phyloP scores from a whole-genome alignment of 1,140 invertebrate genomes.

The Leptestheria dahalacensis region DNA sequence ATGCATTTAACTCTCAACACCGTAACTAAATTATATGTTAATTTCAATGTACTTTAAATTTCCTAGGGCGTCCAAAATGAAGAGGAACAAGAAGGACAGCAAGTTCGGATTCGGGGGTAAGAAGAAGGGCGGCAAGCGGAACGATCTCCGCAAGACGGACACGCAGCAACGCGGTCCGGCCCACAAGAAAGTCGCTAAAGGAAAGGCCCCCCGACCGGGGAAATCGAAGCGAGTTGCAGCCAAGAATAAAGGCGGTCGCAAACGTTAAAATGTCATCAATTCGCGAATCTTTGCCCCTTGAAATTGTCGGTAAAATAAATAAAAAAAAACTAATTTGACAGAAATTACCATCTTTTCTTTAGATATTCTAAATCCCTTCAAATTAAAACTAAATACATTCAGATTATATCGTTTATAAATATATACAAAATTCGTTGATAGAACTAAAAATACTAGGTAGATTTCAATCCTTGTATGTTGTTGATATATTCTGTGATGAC shows the following conservation, averaged over 20 bases:
- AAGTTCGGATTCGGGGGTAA: constrained; percentile 94
- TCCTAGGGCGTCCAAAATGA: constrained; percentile 3
- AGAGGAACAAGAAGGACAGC: constrained; percentile 52
- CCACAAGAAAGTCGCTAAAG: neutral
- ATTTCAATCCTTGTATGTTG: too few species aligned
- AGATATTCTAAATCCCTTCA: too few species aligned
- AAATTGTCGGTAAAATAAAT: neutral
- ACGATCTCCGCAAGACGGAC: constrained; percentile 29
- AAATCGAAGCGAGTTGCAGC: neutral
- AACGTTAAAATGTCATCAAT: constrained; percentile 1
- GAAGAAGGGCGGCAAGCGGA: constrained; percentile 76
- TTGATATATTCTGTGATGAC: too few species aligned
- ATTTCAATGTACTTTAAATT: constrained; percentile 18
- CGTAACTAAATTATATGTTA: constrained; percentile 16
- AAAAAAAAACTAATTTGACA: neutral
- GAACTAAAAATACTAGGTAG: too few species aligned
- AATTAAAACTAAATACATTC: too few species aligned
- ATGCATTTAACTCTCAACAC: too few species aligned
- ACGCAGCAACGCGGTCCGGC: neutral
- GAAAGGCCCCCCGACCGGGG: neutral
- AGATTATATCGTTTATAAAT: too few species aligned
- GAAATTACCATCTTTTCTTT: too few species aligned
- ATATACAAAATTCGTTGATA: too few species aligned
- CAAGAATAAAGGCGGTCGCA: neutral
- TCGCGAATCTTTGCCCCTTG: neutral